These are phyloP conservation scores for Nebria salina DNA, from an alignment of 2,888 invertebrate genomes.

Conservation along the genomic window DNA sequence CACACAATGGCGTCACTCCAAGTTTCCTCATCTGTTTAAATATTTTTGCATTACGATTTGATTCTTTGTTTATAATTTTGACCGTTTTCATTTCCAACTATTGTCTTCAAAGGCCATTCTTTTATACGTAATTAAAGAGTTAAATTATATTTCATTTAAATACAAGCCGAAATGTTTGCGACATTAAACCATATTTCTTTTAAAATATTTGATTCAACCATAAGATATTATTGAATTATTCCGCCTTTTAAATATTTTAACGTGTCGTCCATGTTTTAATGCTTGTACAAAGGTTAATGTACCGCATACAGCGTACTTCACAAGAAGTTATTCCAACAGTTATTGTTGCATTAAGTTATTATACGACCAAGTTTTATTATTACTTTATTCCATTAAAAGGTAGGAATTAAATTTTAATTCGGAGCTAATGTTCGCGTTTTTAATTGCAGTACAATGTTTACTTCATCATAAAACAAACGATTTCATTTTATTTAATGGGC, in stretches of 20 bases:
- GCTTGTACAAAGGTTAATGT: slow-evolving; percentile 23
- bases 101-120: too few species aligned
- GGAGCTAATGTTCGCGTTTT: slow-evolving; percentile 42
- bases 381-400: slow-evolving; percentile 39
- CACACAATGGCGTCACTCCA: too few species aligned
- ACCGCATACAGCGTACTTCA: slow-evolving; percentile 21
- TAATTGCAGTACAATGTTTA: slow-evolving; percentile 40
- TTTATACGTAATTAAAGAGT: too few species aligned
- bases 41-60: too few species aligned
- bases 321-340: slow-evolving; percentile 39
- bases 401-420: slow-evolving; percentile 40
- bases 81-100: too few species aligned
- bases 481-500: slow-evolving; percentile 34
- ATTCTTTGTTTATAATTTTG: too few species aligned
- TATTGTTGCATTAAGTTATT: slow-evolving; percentile 42
- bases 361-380: slow-evolving; percentile 38
- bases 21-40: too few species aligned
- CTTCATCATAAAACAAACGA: slow-evolving; percentile 40
- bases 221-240: slow-evolving; percentile 19
- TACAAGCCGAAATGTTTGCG: too few species aligned
- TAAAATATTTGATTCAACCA: too few species aligned
- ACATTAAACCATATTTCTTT: too few species aligned
- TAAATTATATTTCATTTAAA: too few species aligned
- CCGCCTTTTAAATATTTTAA: slow-evolving; percentile 29
- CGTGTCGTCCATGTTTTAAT: slow-evolving; percentile 23